Evolutionary conservation across 2,113 vertebrate species (phyloP).

Genomic region (Hylia prasina): DNA sequence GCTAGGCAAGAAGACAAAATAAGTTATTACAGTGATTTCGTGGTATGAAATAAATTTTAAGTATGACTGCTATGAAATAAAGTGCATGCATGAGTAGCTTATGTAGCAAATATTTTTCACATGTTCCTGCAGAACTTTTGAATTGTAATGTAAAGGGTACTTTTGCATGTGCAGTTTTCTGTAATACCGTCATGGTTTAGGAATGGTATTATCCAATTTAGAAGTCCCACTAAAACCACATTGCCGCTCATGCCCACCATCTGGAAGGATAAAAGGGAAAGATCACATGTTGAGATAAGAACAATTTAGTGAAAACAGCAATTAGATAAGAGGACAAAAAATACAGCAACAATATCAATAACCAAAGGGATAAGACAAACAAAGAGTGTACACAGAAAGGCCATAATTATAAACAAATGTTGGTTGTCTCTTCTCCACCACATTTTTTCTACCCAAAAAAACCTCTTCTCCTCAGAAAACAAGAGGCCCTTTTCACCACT

Average conservation of each 20-base stretch:
- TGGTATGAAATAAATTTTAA: background rate
- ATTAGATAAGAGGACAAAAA: background rate
- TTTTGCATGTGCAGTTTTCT: background rate
- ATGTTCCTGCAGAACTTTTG: background rate
- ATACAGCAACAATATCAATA: background rate
- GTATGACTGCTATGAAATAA: background rate
- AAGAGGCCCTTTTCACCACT: background rate
- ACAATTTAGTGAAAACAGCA: background rate
- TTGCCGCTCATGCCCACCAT: fast-evolving
- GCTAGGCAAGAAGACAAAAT: background rate
- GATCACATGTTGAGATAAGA: background rate
- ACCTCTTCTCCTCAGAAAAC: background rate
- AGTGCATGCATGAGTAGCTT: background rate
- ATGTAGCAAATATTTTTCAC: background rate
- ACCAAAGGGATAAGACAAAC: background rate
- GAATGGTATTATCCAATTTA: background rate
- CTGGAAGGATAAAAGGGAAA: background rate
- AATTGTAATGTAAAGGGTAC: background rate
- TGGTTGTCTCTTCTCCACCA: background rate
- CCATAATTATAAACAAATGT: background rate
- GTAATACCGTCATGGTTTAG: background rate
- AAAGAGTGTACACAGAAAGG: background rate
- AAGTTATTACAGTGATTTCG: background rate
- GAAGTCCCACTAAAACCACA: background rate
- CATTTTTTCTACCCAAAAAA: background rate